Conservation (phyloP, 2,113 vertebrate species). For the Equus przewalskii region DNA sequence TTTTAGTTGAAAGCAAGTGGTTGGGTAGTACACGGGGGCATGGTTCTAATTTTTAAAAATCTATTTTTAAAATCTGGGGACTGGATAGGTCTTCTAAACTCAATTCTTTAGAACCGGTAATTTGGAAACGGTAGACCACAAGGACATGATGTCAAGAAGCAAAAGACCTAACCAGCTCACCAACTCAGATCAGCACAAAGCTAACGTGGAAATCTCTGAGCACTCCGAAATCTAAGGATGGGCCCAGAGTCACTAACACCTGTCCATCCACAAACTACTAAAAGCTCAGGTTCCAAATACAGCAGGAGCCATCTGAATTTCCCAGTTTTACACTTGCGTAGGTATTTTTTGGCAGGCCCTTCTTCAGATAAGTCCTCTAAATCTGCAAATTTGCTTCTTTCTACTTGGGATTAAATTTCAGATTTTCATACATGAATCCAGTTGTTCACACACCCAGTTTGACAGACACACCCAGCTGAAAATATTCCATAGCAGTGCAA, state of each 20-base stretch:
- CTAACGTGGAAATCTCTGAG: not conserved
- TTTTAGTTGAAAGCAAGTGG: slow-evolving; percentile 85
- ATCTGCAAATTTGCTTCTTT: slow-evolving; percentile 50
- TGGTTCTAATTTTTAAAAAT: slow-evolving; percentile 79
- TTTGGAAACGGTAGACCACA: slow-evolving; percentile 83
- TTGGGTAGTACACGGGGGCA: slow-evolving; percentile 60
- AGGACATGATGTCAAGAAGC: slow-evolving; percentile 34
- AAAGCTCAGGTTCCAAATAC: slow-evolving; percentile 23
- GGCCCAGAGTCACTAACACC: not conserved
- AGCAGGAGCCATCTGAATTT: not conserved
- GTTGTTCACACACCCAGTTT: not conserved
- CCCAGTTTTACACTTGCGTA: not conserved
- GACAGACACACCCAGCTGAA: not conserved
- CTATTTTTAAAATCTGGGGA: slow-evolving; percentile 87
- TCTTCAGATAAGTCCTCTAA: not conserved
- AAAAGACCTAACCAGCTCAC: slow-evolving; percentile 63
- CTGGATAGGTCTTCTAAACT: slow-evolving; percentile 76
- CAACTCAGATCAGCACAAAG: slow-evolving; percentile 60
- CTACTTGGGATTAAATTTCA: slow-evolving; percentile 52
- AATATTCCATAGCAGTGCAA: not conserved
- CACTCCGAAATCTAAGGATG: not conserved
- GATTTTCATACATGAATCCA: not conserved
- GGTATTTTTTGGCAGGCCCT: not conserved
- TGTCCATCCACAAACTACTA: not conserved
- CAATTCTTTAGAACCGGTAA: slow-evolving; percentile 78